Evolutionary conservation across 2,888 invertebrate species (phyloP).

Genomic region (Drosophila borborema): DNA sequence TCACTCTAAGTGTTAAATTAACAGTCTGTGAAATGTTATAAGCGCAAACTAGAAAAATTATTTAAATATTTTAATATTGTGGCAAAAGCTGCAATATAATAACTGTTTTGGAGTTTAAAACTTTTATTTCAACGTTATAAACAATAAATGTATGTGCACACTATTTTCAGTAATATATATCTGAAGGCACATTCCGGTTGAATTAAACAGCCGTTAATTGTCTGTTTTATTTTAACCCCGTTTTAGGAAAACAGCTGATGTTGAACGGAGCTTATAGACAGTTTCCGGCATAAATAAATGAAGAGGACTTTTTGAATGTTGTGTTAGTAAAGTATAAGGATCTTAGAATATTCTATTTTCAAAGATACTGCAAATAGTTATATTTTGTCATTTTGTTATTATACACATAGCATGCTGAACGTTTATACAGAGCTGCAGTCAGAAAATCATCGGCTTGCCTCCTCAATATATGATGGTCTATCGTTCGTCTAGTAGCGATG

Average conservation of each 20-base stretch:
- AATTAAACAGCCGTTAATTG: background rate
- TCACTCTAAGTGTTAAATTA: constrained; percentile 14
- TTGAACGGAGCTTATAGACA: background rate
- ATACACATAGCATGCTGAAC: constrained; percentile 25
- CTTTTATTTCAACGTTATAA: background rate
- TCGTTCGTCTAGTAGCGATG: constrained; percentile 59
- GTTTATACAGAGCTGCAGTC: constrained; percentile 23
- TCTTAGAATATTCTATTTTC: background rate
- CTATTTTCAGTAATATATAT: no score
- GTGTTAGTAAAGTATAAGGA: background rate
- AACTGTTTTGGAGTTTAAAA: background rate
- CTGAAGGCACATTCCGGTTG: background rate
- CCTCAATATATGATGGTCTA: constrained; percentile 36
- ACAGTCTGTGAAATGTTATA: constrained; percentile 2
- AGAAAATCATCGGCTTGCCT: constrained; percentile 29
- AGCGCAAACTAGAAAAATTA: background rate
- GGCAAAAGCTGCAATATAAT: background rate
- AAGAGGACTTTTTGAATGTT: background rate
- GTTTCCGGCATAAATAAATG: background rate
- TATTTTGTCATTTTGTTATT: background rate
- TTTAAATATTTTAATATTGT: background rate
- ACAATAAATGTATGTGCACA: background rate
- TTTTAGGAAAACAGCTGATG: constrained; percentile 2
- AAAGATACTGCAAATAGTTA: constrained; percentile 1
- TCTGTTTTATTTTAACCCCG: constrained; percentile 1